Evolutionary conservation across 2,113 vertebrate species (phyloP).

Genomic region (Pedionomus torquatus): DNA sequence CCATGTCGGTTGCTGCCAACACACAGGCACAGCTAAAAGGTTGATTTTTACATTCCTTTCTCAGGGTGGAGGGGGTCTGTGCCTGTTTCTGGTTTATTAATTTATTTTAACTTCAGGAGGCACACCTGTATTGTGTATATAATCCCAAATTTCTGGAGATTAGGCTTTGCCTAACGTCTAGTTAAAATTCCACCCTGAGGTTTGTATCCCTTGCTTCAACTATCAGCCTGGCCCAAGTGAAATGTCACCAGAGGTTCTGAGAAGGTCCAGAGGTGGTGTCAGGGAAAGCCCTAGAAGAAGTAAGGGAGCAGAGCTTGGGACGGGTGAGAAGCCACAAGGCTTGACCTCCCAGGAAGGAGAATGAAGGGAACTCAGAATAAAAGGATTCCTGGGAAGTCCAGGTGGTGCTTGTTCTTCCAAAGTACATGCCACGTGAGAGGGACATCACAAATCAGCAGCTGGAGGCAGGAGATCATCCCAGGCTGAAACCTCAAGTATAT

Average conservation of each 20-base stretch:
- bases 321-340: neutral
- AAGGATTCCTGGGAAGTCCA: neutral
- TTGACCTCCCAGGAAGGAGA: neutral
- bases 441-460: neutral
- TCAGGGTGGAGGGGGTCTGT: fast-evolving
- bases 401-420: neutral
- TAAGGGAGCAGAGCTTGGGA: neutral
- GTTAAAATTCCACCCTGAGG: neutral
- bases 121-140: neutral
- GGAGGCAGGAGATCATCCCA: neutral
- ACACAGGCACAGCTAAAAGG: neutral
- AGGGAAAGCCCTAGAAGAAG: neutral
- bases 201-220: neutral
- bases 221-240: neutral
- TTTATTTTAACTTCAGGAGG: neutral
- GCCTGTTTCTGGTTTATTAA: neutral
- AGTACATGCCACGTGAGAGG: neutral
- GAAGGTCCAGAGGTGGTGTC: neutral
- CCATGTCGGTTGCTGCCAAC: neutral
- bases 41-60: neutral
- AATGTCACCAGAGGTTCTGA: neutral
- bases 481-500: neutral
- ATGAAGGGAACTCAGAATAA: neutral
- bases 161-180: neutral
- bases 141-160: neutral